A percentile compares a stretch with the other conserved stretches of the same genome.
Evolutionary conservation across 2,113 vertebrate genomes (phyloP).

Genomic region (Platycercus adscitus): DNA sequence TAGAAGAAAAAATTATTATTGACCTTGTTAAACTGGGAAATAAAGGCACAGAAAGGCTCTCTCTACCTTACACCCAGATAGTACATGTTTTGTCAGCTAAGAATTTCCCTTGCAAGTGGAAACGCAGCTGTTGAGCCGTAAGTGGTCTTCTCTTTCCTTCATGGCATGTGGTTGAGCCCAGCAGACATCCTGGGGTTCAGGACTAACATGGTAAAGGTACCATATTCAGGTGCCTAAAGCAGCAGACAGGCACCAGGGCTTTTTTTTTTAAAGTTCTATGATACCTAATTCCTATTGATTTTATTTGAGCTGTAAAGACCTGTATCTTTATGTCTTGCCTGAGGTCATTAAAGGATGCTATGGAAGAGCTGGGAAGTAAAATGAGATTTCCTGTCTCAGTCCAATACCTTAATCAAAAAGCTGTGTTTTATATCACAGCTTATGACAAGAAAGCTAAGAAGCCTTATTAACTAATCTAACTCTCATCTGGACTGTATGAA

Average conservation of each 20-base stretch:
- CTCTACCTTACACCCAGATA: neutral
- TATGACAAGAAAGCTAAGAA: conserved; percentile 60
- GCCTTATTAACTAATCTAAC: conserved; percentile 49
- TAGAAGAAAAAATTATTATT: neutral
- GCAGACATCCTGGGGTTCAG: neutral
- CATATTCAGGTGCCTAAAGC: neutral
- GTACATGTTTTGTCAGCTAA: neutral
- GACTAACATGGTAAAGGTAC: accelerated
- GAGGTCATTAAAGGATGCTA: conserved; percentile 32
- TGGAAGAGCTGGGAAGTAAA: conserved; percentile 40
- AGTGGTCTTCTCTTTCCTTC: no score
- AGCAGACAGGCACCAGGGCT: neutral
- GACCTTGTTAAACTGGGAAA: neutral
- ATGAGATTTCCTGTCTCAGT: conserved; percentile 57
- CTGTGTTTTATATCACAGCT: conserved; percentile 44
- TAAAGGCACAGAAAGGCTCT: neutral
- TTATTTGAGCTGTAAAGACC: conserved; percentile 12
- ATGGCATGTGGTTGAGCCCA: neutral
- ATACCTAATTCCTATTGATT: neutral
- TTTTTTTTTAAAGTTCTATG: neutral
- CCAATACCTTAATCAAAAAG: conserved; percentile 52
- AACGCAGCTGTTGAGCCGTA: neutral
- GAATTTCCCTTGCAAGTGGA: neutral
- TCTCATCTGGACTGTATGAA: conserved; percentile 20
- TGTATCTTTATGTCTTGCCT: conserved; percentile 10